These are phyloP conservation scores for Hetaerina titia DNA, from an alignment of 2,888 invertebrate genomes.

Conservation along the genomic window DNA sequence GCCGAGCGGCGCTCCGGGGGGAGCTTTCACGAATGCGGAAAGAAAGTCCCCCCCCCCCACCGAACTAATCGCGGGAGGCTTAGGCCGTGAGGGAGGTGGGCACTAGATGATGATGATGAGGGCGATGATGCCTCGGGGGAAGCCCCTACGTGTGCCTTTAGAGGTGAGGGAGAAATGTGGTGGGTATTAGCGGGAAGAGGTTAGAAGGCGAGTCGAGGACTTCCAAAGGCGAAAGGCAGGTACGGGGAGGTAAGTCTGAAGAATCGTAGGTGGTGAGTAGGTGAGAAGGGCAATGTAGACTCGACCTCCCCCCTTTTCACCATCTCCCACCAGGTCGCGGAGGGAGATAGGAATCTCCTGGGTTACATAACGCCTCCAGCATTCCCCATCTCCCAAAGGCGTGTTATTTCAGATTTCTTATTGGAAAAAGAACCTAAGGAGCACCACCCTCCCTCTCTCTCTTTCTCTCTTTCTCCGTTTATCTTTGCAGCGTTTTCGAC, in stretches of 20 bases:
- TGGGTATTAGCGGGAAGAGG: background rate
- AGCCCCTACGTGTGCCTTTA: background rate
- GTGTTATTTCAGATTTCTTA: conserved; percentile 12
- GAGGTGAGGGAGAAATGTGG: background rate
- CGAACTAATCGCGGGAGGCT: conserved; percentile 13
- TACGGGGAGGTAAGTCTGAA: background rate
- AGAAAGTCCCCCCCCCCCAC: conserved; percentile 38
- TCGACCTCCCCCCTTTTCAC: background rate
- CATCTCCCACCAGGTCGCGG: background rate
- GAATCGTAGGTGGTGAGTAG: background rate
- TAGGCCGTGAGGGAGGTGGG: background rate
- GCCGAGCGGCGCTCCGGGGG: background rate
- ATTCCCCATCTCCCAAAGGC: background rate
- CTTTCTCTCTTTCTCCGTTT: background rate
- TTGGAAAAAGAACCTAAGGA: background rate
- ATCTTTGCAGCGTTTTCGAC: background rate
- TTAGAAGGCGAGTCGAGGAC: background rate
- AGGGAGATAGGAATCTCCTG: background rate
- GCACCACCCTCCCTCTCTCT: background rate
- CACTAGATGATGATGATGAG: background rate
- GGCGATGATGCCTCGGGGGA: background rate
- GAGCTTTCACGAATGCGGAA: conserved; percentile 63
- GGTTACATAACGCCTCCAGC: conserved; percentile 43
- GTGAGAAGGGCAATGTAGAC: background rate
- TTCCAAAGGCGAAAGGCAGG: background rate